Conservation (phyloP, 2,797 vertebrate genomes). For the Sebastes aleutianus region DNA sequence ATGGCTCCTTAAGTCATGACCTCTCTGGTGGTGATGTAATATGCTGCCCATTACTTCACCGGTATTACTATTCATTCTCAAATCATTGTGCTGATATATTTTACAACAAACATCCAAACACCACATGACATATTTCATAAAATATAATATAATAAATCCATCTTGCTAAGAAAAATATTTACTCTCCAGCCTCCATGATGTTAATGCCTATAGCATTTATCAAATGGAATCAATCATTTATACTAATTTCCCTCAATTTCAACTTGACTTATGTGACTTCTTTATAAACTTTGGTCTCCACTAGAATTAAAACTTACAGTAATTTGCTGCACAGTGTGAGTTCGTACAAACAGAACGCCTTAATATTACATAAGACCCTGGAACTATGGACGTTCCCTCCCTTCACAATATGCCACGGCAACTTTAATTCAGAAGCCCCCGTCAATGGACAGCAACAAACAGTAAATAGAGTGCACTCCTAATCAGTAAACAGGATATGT, state of each 20-base stretch:
- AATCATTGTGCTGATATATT: neutral
- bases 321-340: neutral
- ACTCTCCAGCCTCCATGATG: neutral
- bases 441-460: neutral
- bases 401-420: neutral
- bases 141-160: neutral
- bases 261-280: neutral
- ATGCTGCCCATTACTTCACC: slow-evolving; percentile 3
- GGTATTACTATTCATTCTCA: neutral
- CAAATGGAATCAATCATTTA: neutral
- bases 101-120: neutral
- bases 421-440: neutral
- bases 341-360: neutral
- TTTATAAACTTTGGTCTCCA: neutral
- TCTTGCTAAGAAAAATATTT: neutral
- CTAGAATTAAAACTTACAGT: neutral
- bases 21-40: slow-evolving; percentile 15
- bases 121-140: neutral
- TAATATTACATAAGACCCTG: neutral
- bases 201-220: slow-evolving; percentile 15
- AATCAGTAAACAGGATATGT: neutral
- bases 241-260: neutral
- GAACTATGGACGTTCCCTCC: neutral
- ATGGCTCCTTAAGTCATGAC: neutral
- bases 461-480: neutral